Evolutionary conservation across 2,113 vertebrate genomes (phyloP).

Genomic region (Bombycilla garrulus): DNA sequence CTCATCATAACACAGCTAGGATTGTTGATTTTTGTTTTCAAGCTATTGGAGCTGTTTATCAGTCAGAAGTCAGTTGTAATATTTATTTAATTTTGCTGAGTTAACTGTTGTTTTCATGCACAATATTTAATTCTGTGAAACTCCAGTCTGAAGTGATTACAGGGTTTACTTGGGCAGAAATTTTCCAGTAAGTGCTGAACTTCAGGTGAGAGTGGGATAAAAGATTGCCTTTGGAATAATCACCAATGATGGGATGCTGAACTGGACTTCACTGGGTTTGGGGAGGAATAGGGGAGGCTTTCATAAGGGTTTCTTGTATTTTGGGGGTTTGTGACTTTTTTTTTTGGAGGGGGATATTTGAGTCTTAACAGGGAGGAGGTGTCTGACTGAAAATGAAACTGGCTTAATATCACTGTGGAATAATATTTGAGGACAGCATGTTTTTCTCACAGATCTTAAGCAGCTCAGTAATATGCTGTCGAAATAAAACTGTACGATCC

Average conservation of each 20-base stretch:
- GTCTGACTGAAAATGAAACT: background rate
- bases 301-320: background rate
- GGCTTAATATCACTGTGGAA: background rate
- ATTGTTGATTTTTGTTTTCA: background rate
- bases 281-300: background rate
- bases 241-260: background rate
- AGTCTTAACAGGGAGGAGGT: background rate
- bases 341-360: rapidly evolving
- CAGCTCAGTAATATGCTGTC: background rate
- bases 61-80: background rate
- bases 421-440: background rate
- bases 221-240: background rate
- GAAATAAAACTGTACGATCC: background rate
- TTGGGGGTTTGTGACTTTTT: background rate
- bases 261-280: background rate
- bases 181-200: background rate
- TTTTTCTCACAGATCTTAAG: background rate
- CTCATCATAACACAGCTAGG: background rate
- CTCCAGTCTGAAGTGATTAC: background rate
- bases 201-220: background rate
- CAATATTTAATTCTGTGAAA: background rate
- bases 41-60: background rate
- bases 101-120: background rate
- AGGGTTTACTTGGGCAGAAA: background rate
- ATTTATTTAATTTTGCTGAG: background rate